Evolutionary conservation across 2,113 vertebrate genomes (phyloP), one percentile per base, ranked within the genome.

Genomic region (Erinaceus europaeus): DNA sequence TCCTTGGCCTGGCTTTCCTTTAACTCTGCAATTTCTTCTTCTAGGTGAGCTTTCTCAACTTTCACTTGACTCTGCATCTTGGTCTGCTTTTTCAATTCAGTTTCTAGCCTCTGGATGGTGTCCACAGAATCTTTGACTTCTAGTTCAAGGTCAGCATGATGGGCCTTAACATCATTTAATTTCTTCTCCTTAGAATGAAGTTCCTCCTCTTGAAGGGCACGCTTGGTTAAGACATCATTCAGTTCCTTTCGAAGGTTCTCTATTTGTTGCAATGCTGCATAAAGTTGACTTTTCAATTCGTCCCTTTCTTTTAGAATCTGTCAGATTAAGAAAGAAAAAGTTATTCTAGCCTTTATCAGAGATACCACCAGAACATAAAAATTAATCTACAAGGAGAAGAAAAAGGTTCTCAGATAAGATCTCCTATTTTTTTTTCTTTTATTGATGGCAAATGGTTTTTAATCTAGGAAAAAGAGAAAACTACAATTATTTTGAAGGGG

Each of bases 191-290:
- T 98, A 81, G 96, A 95, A 50, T 96, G 97, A 34, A 98, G 95
- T 48, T 98, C 98, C 76, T 99, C 98, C 90, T 99, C 98, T 36
- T 99, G 98, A 91, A 97, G 97, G 67, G 98, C 98, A 85, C 98
- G 97, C 32, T 97, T 98, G 55, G 97, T 95, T 72, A 99, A 95
- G 32, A 97, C 97, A 46, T 98, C 98, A 32, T 96, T 95, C 44
- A 99, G 94, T 90, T 99, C 98, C 94, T 98, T 97, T 53, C 92
- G 96, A 87, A 98, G 97, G 6, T 82, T 98, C 94, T 99, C 99
- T 23, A 97, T 95, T 91, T 99, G 98, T 92, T 98, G 97, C 88
- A 98, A 88, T 27, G 98, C 97, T 89, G 95, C 94, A 59, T 97
- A 97, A 86, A 98, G 96, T 84, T 98, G 98, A 91, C 80, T 97